Conservation (phyloP, 2,797 vertebrate species). For the Staurois parvus region DNA sequence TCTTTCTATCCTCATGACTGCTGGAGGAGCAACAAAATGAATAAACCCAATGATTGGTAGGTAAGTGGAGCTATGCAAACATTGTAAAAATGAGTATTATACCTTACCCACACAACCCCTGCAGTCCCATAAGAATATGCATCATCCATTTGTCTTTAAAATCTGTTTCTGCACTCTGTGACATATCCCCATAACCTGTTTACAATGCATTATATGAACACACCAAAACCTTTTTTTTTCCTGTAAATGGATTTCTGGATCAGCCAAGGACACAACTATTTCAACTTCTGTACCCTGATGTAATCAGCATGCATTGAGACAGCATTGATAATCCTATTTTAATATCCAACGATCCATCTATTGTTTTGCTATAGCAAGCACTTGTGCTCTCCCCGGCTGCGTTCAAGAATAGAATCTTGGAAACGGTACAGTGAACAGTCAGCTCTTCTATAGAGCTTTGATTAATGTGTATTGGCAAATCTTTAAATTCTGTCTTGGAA, state of each 20-base stretch:
- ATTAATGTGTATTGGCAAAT: conserved; percentile 55
- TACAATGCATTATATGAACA: not conserved
- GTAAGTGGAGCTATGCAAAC: too few relatives aligned
- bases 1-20: too few relatives aligned
- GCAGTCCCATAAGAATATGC: too few relatives aligned
- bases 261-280: not conserved
- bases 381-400: conserved; percentile 33
- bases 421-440: conserved; percentile 39
- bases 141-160: too few relatives aligned
- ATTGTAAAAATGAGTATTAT: too few relatives aligned
- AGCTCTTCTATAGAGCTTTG: conserved; percentile 46
- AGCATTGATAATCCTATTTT: conserved; percentile 11
- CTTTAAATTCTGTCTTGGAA: conserved; percentile 31
- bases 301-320: conserved; percentile 43
- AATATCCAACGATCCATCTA: conserved; percentile 11
- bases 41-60: too few relatives aligned
- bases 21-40: too few relatives aligned
- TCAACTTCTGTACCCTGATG: not conserved
- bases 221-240: not conserved
- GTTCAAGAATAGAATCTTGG: conserved; percentile 37
- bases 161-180: too few relatives aligned
- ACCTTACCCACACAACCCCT: too few relatives aligned
- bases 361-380: conserved; percentile 25
- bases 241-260: not conserved
- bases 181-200: not conserved